phyloP scores from a whole-genome alignment of 2,113 vertebrate genomes.

The Hyla sarda region DNA sequence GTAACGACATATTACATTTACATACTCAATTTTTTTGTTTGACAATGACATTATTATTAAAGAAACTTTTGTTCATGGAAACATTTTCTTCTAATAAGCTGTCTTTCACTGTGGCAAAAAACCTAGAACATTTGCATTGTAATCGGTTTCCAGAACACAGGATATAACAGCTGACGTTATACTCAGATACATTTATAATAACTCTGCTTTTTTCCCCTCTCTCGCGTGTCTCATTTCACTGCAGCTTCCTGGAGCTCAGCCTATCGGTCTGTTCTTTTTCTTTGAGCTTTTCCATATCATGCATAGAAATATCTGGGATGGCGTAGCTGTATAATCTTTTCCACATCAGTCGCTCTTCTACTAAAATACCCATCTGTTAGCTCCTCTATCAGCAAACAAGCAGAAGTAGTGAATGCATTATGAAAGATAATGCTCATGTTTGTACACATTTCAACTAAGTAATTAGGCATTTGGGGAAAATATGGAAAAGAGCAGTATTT shows the following conservation, averaged over 20 bases:
- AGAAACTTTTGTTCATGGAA: no score
- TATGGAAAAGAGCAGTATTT: conserved; percentile 45
- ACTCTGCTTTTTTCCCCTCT: neutral
- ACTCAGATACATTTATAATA: conserved; percentile 16
- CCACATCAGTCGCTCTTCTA: conserved; percentile 46
- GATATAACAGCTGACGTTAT: conserved; percentile 14
- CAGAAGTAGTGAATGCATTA: conserved; percentile 44
- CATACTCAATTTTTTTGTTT: no score
- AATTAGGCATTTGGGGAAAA: conserved; percentile 52
- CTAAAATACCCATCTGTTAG: conserved; percentile 56
- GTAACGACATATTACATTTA: no score
- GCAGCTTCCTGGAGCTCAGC: conserved; percentile 2
- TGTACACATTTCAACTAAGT: conserved; percentile 45
- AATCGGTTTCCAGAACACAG: conserved; percentile 12
- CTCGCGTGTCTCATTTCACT: conserved; percentile 9
- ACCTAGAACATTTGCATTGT: neutral
- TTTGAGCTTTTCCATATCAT: conserved; percentile 38
- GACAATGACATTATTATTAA: no score
- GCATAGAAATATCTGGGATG: conserved; percentile 13
- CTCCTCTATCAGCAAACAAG: conserved; percentile 52
- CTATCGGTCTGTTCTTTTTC: conserved; percentile 32
- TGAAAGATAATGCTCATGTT: conserved; percentile 54
- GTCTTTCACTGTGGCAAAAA: neutral
- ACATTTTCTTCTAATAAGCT: neutral
- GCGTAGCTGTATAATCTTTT: conserved; percentile 37